Conservation (phyloP, 2,888 invertebrate genomes). For the Taphrorychus bicolor region DNA sequence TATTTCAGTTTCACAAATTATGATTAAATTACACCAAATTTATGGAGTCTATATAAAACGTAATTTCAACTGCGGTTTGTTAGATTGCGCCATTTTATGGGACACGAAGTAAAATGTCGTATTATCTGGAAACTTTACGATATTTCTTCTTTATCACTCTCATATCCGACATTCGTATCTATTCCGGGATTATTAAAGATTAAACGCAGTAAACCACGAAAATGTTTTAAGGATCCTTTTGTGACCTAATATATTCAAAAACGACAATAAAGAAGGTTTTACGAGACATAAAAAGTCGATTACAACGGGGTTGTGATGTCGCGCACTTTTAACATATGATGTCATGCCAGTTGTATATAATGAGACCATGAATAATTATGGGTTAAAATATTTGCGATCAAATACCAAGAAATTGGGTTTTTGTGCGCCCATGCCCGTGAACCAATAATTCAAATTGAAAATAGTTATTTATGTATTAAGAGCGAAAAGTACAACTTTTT, state of each 20-base stretch:
- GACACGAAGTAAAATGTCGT: slow-evolving; percentile 8
- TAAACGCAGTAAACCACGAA: slow-evolving; percentile 17
- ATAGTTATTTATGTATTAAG: no score
- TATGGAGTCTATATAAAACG: slow-evolving; percentile 15
- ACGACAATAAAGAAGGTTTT: neutral
- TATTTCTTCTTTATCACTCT: slow-evolving; percentile 18
- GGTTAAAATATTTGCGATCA: no score
- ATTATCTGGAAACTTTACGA: slow-evolving; percentile 24
- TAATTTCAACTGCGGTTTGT: slow-evolving; percentile 13
- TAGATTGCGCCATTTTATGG: slow-evolving; percentile 20
- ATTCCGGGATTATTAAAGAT: slow-evolving; percentile 23
- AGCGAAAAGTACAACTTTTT: no score
- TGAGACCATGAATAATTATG: no score
- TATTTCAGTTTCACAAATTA: neutral
- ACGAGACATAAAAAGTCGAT: neutral
- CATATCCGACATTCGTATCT: slow-evolving; percentile 15
- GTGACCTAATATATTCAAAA: slow-evolving; percentile 18
- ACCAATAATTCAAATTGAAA: no score
- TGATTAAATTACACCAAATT: neutral
- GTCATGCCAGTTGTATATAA: no score
- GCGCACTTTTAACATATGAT: no score
- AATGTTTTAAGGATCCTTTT: slow-evolving; percentile 15
- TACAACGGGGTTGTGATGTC: neutral
- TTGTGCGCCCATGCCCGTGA: no score
- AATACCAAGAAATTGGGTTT: no score